phyloP scores from a whole-genome alignment of 1,140 invertebrate species.

The Caenorhabditis brenneri region DNA sequence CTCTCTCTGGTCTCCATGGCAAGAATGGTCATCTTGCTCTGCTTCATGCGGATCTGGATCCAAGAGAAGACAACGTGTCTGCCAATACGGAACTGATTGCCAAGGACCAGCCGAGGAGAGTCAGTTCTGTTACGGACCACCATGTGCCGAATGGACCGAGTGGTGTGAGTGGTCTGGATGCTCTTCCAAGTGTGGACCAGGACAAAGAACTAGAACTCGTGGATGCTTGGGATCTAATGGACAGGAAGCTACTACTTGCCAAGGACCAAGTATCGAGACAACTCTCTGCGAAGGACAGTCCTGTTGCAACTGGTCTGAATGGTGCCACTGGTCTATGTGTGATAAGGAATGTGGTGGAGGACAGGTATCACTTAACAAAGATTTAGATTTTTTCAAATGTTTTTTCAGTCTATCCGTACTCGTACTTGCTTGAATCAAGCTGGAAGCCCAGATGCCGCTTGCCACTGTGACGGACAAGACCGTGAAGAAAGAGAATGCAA shows the following conservation, averaged over 20 bases:
- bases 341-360: constrained; percentile 56
- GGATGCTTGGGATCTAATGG: constrained; percentile 72
- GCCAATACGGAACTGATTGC: constrained; percentile 58
- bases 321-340: constrained; percentile 57
- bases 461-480: constrained; percentile 75
- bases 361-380: neutral
- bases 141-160: constrained; percentile 52
- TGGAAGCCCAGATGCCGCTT: constrained; percentile 59
- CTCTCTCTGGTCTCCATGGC: constrained; percentile 55
- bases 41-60: constrained; percentile 52
- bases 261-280: constrained; percentile 46
- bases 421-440: constrained; percentile 36
- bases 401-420: constrained; percentile 30
- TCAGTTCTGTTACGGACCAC: constrained; percentile 57
- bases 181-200: constrained; percentile 80
- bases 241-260: constrained; percentile 51
- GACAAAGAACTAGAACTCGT: constrained; percentile 78
- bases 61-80: constrained; percentile 51
- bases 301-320: constrained; percentile 57
- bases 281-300: constrained; percentile 49
- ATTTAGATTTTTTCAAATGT: too few species aligned
- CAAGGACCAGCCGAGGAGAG: constrained; percentile 52
- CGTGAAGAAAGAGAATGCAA: constrained; percentile 79
- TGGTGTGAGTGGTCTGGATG: constrained; percentile 78
- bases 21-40: constrained; percentile 51